These are phyloP conservation scores for Muraenolepis orangiensis DNA, from an alignment of 2,797 vertebrate genomes.

Conservation along the genomic window DNA sequence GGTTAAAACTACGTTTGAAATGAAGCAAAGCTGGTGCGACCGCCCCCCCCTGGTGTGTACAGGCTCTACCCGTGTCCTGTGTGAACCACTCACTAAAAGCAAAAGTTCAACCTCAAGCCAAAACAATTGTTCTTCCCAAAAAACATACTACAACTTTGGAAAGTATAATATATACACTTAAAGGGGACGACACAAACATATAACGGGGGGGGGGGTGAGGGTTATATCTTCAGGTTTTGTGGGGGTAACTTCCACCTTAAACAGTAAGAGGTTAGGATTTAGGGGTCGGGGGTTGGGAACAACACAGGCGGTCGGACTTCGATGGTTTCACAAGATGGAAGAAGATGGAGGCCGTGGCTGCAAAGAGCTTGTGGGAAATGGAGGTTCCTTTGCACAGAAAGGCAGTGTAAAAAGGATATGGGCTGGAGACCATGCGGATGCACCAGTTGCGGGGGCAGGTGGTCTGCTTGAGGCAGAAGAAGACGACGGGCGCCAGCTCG, in stretches of 20 bases:
- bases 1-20: too few species aligned
- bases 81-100: background rate
- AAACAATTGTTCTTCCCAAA: background rate
- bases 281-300: background rate
- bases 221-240: background rate
- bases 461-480: slow-evolving; percentile 98
- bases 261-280: background rate
- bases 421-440: slow-evolving; percentile 97
- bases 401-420: slow-evolving; percentile 87
- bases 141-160: background rate
- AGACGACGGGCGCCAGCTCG: slow-evolving; percentile 91
- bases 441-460: slow-evolving; percentile 97
- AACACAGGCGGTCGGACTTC: background rate
- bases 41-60: too few species aligned
- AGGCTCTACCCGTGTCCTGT: too few species aligned
- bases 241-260: background rate
- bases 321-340: background rate
- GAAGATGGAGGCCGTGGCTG: background rate
- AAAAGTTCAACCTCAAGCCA: background rate
- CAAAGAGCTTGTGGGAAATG: background rate
- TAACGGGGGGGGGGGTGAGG: too few species aligned
- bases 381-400: background rate
- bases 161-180: background rate
- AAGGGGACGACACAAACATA: background rate
- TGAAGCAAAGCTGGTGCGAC: too few species aligned